Base-by-base conservation (phyloP, 2,797 vertebrate genomes). In the Molossus molossus region DNA sequence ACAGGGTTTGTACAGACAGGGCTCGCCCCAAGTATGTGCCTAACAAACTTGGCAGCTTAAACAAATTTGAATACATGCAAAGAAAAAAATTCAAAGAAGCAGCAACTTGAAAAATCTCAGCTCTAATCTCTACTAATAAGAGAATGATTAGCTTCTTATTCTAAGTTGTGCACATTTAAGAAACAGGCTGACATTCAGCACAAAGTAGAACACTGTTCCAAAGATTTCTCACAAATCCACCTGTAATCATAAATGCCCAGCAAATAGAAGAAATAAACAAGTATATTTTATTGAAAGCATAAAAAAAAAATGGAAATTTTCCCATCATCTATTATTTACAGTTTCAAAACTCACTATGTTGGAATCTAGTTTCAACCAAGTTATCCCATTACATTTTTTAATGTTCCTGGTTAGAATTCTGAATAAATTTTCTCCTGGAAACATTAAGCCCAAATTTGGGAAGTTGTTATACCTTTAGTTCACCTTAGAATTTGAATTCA, bases 401-500 rank as follows among this genome's bases (percentile, higher is more conserved):
- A 58, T 80, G 15, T 13, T 75, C 29, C 80, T 40, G 9, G 11
- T 79, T 95, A 62, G 23, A 92, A 87, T 85, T 92, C 20, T 57
- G 17, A 90, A 62, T 40, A 33, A 48, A 23, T 45, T 40, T 91
- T 58, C 15, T 64, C 25, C 14, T 21, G 50, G 48, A 91, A 85
- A 67, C 1, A 9, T 73, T 57, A 86, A 55, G 27, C 3, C 25
- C 40, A 14, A 37, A 77, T 85, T 87, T 88, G 40, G 29, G 15
- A 93, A 85, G 18, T 64, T 82, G 55, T 45, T 53, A 37, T n/a
- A 82, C 12, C 23, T 85, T 87, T 67, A 62, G 20, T 77, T 94
- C 40, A 93, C 25, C 8, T 93, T 81, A 62, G 12, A 65, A 8
- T 72, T 72, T 82, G 40, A 12, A n/a, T 37, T 7, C 9, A n/a